Conservation (phyloP, 2,888 invertebrate species). For the Eilema depressum region DNA sequence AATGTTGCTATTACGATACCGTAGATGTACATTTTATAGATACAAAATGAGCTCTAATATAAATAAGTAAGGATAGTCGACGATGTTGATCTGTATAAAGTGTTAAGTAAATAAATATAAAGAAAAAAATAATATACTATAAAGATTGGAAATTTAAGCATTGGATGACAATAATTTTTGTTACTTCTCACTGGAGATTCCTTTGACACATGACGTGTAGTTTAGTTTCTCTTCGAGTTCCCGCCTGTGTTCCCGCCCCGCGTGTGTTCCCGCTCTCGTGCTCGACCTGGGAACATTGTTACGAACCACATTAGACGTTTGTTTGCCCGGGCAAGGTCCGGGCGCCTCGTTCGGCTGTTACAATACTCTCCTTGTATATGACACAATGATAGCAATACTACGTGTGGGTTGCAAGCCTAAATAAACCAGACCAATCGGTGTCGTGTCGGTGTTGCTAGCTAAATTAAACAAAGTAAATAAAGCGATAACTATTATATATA, state of each 20-base stretch:
- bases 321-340: not conserved
- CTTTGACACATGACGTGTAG: slow-evolving; percentile 58
- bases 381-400: slow-evolving; percentile 76
- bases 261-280: slow-evolving; percentile 14
- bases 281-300: not conserved
- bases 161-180: slow-evolving; percentile 87
- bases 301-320: not conserved
- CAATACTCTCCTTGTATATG: slow-evolving; percentile 31
- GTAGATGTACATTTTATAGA: slow-evolving; percentile 72
- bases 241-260: slow-evolving; percentile 26
- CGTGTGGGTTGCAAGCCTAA: slow-evolving; percentile 68
- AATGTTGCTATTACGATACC: slow-evolving; percentile 53
- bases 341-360: slow-evolving; percentile 23
- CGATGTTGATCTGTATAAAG: slow-evolving; percentile 78
- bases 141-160: slow-evolving; percentile 81
- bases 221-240: slow-evolving; percentile 51
- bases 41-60: slow-evolving; percentile 59
- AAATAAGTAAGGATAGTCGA: slow-evolving; percentile 59
- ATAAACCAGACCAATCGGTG: slow-evolving; percentile 81
- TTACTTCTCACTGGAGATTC: slow-evolving; percentile 72
- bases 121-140: slow-evolving; percentile 70
- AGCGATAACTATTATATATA: slow-evolving; percentile 63
- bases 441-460: slow-evolving; percentile 80
- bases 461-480: slow-evolving; percentile 55
- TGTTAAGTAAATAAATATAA: slow-evolving; percentile 72